phyloP scores from a whole-genome alignment of 2,113 vertebrate genomes.

The Calypte anna region DNA sequence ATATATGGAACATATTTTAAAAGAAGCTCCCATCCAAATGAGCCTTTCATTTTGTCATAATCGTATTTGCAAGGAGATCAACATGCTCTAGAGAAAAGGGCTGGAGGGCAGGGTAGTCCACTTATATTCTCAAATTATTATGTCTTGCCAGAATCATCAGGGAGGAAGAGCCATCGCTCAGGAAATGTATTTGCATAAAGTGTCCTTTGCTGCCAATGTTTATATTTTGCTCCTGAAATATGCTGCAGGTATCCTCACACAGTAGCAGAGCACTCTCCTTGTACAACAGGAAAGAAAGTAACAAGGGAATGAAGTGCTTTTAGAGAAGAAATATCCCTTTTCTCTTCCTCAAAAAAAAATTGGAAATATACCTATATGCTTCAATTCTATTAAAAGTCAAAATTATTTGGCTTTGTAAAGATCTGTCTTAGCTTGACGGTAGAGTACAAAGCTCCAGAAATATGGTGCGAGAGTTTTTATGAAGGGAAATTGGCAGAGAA shows the following conservation, averaged over 20 bases:
- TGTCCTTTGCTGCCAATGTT: slow-evolving; percentile 17
- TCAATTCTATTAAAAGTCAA: background rate
- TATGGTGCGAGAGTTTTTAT: background rate
- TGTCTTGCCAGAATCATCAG: slow-evolving; percentile 23
- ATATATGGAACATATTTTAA: background rate
- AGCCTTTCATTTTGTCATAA: slow-evolving; percentile 15
- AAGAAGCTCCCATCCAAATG: background rate
- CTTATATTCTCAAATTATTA: slow-evolving; percentile 32
- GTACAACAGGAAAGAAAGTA: background rate
- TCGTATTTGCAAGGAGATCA: background rate
- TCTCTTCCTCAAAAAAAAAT: background rate
- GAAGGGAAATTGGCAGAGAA: background rate
- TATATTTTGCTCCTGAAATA: slow-evolving; percentile 29
- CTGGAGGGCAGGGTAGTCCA: background rate
- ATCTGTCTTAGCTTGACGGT: background rate
- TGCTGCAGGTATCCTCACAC: background rate
- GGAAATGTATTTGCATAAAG: slow-evolving; percentile 16
- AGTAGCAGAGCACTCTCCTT: background rate
- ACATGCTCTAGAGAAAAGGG: background rate
- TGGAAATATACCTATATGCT: background rate
- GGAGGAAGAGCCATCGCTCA: slow-evolving; percentile 31
- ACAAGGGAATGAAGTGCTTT: background rate
- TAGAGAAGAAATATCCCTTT: background rate
- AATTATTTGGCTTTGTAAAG: background rate
- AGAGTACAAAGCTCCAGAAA: background rate